Evolutionary conservation across 2,888 invertebrate genomes (phyloP).

Genomic region (Drosophila neonasuta): DNA sequence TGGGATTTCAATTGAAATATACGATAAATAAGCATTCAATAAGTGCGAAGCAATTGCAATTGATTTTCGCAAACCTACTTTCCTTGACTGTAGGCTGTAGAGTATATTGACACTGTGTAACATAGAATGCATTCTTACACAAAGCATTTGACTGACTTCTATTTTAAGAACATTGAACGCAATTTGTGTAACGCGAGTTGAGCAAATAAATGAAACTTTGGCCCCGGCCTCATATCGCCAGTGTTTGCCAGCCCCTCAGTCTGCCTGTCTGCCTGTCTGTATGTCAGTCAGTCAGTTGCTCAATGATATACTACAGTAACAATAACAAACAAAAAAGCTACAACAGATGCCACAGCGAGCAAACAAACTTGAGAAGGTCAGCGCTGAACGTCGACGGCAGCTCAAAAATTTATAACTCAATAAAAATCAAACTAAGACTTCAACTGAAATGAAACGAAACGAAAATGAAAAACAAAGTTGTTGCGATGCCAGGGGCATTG

Average conservation of each 20-base stretch:
- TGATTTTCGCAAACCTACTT: constrained; percentile 54
- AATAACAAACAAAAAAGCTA: constrained; percentile 40
- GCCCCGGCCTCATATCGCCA: constrained; percentile 40
- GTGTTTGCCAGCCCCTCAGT: constrained; percentile 9
- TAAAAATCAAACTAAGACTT: constrained; percentile 36
- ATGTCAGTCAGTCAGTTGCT: constrained; percentile 17
- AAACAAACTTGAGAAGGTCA: constrained; percentile 73
- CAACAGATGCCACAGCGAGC: constrained; percentile 15
- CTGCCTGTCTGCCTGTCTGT: constrained; percentile 6
- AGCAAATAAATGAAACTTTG: constrained; percentile 67
- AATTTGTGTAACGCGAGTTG: constrained; percentile 56
- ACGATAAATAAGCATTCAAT: constrained; percentile 69
- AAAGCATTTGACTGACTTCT: constrained; percentile 44
- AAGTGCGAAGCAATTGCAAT: constrained; percentile 70
- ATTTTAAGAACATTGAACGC: constrained; percentile 60
- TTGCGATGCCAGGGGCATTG: constrained; percentile 28
- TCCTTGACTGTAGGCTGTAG: constrained; percentile 3
- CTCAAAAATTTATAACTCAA: constrained; percentile 64
- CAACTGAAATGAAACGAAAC: constrained; percentile 7
- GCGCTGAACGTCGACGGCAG: constrained; percentile 48
- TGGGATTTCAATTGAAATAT: constrained; percentile 56
- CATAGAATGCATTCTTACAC: constrained; percentile 2
- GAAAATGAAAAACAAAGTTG: constrained; percentile 29
- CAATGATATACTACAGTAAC: constrained; percentile 37
- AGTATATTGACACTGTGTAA: background rate